Evolutionary conservation across 2,797 vertebrate species (phyloP).

Genomic region (Ispidina picta): DNA sequence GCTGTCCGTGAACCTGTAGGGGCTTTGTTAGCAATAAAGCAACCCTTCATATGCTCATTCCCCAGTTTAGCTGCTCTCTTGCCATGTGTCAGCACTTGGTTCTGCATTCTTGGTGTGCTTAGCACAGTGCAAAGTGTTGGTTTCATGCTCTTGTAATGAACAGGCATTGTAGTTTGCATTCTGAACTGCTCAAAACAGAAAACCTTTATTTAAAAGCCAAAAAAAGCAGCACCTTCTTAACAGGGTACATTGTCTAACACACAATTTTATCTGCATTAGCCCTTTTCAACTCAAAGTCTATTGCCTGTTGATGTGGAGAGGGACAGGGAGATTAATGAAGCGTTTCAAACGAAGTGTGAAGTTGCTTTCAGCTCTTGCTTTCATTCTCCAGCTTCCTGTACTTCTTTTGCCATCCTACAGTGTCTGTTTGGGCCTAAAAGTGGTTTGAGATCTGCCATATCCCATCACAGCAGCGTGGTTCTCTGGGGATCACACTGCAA

Average conservation of each 20-base stretch:
- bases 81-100: slow-evolving; percentile 45
- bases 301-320: background rate
- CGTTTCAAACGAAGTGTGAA: background rate
- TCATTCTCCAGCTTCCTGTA: slow-evolving; percentile 41
- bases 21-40: background rate
- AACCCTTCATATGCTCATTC: slow-evolving; percentile 31
- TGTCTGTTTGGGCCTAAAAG: slow-evolving; percentile 57
- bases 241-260: background rate
- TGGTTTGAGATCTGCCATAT: slow-evolving; percentile 22
- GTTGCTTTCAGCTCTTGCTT: slow-evolving; percentile 23
- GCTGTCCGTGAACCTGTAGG: background rate
- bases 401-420: slow-evolving; percentile 53
- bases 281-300: slow-evolving; percentile 14
- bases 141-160: slow-evolving; percentile 42
- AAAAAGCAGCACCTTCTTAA: background rate
- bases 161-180: slow-evolving; percentile 54
- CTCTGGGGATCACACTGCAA: background rate
- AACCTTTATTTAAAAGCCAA: background rate
- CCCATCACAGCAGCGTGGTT: background rate
- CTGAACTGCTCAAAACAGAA: background rate
- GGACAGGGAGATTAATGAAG: background rate
- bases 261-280: background rate
- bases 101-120: slow-evolving; percentile 45
- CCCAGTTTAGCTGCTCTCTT: slow-evolving; percentile 36
- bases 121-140: slow-evolving; percentile 30